Percentiles rank a stretch among this genome's conserved stretches.
phyloP scores from a whole-genome alignment of 2,888 invertebrate species.

The Theretra japonica region DNA sequence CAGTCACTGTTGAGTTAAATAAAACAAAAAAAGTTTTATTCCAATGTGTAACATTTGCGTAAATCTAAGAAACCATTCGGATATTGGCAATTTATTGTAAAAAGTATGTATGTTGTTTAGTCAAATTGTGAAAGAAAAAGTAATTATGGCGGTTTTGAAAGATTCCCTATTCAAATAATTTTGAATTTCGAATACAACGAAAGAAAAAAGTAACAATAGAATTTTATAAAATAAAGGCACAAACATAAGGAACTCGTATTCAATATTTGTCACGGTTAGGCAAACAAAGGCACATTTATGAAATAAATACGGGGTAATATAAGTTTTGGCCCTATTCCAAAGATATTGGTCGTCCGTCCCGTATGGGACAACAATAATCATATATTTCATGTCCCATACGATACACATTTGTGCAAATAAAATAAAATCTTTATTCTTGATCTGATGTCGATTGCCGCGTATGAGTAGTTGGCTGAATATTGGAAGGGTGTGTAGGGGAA shows the following conservation, averaged over 20 bases:
- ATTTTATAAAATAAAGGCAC: too few species aligned
- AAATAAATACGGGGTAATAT: neutral
- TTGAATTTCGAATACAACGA: too few species aligned
- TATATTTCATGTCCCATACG: constrained; percentile 12
- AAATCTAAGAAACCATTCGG: too few species aligned
- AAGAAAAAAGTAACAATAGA: too few species aligned
- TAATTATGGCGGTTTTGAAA: too few species aligned
- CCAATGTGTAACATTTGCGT: too few species aligned
- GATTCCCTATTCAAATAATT: too few species aligned
- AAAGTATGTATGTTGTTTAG: too few species aligned
- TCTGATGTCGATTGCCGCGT: constrained; percentile 40
- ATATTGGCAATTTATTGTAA: too few species aligned
- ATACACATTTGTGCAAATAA: constrained; percentile 25
- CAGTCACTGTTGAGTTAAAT: too few species aligned
- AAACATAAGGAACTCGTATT: neutral
- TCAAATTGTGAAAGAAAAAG: too few species aligned
- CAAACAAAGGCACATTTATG: neutral
- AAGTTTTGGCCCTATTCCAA: neutral
- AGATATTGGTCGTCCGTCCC: neutral
- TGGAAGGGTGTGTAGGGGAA: constrained; percentile 41
- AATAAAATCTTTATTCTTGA: constrained; percentile 39
- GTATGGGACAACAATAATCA: constrained; percentile 12
- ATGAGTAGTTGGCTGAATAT: constrained; percentile 50
- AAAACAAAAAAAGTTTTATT: too few species aligned
- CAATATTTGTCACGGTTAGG: neutral